A percentile compares a stretch with the other conserved stretches of the same genome.
Conservation (phyloP, 64 coral and sea anemone genomes). For the Actinia tenebrosa region DNA sequence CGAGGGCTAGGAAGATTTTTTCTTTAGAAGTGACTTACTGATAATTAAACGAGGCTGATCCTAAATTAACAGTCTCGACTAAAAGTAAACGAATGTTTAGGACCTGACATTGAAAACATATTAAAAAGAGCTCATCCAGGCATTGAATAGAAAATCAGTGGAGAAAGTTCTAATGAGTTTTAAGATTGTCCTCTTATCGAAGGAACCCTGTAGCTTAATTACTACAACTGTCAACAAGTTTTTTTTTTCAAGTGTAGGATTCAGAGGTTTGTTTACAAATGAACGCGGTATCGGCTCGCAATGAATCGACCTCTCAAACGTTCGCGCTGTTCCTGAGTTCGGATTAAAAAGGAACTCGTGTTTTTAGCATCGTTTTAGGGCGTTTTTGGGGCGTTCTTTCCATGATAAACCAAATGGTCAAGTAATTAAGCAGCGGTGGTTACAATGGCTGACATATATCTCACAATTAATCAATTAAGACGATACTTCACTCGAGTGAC, state of each 20-base stretch:
- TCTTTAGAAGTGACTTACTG: constrained; percentile 9
- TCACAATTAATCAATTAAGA: constrained; percentile 35
- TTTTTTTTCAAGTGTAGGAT: neutral
- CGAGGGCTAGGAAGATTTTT: neutral
- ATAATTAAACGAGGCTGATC: constrained; percentile 8
- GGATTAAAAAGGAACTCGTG: neutral
- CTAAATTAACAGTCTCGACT: constrained; percentile 15
- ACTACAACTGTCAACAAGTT: constrained; percentile 23
- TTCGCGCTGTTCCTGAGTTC: neutral
- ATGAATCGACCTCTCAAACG: neutral
- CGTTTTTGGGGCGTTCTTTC: constrained; percentile 2
- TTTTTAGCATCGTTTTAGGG: neutral
- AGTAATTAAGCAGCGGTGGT: neutral
- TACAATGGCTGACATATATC: neutral
- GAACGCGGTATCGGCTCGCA: neutral
- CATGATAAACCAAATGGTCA: neutral
- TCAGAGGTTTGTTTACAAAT: constrained; percentile 16
- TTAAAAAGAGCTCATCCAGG: neutral
- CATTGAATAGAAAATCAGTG: neutral
- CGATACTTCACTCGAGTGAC: constrained; percentile 14
- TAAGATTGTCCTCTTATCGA: constrained; percentile 3
- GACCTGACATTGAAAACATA: neutral
- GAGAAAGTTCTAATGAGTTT: neutral
- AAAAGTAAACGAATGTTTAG: neutral
- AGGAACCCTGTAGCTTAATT: constrained; percentile 5